phyloP scores from a whole-genome alignment of 1,140 invertebrate genomes.

The Cydia splendana region DNA sequence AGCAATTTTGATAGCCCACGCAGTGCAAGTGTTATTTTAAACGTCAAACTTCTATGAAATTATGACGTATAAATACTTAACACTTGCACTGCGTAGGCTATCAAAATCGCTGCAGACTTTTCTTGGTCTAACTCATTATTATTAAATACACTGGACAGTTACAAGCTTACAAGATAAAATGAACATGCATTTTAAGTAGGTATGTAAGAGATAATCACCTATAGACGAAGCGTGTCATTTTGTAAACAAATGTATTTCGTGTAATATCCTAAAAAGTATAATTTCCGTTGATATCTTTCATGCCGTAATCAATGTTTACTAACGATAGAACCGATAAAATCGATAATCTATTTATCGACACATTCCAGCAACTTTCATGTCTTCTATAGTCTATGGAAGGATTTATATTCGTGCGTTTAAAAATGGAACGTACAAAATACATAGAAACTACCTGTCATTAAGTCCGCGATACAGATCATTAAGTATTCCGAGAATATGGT shows the following conservation, averaged over 20 bases:
- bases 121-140: background rate
- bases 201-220: background rate
- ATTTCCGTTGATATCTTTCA: slow-evolving; percentile 13
- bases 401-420: slow-evolving; percentile 19
- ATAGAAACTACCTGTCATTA: slow-evolving; percentile 48
- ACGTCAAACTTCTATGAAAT: no score
- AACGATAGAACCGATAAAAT: slow-evolving; percentile 33
- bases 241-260: slow-evolving; percentile 16
- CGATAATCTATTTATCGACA: slow-evolving; percentile 10
- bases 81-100: no score
- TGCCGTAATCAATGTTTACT: slow-evolving; percentile 36
- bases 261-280: slow-evolving; percentile 9
- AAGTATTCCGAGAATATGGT: slow-evolving; percentile 52
- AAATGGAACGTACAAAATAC: slow-evolving; percentile 19
- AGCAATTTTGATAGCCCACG: no score
- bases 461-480: slow-evolving; percentile 47
- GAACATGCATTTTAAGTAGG: no score
- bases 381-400: slow-evolving; percentile 19
- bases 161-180: background rate
- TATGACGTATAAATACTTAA: no score
- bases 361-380: slow-evolving; percentile 17
- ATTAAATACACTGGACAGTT: background rate
- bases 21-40: no score
- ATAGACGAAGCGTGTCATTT: background rate
- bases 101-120: no score